Base-by-base conservation (phyloP, 2,888 invertebrate genomes). In the Stratiomys singularior region DNA sequence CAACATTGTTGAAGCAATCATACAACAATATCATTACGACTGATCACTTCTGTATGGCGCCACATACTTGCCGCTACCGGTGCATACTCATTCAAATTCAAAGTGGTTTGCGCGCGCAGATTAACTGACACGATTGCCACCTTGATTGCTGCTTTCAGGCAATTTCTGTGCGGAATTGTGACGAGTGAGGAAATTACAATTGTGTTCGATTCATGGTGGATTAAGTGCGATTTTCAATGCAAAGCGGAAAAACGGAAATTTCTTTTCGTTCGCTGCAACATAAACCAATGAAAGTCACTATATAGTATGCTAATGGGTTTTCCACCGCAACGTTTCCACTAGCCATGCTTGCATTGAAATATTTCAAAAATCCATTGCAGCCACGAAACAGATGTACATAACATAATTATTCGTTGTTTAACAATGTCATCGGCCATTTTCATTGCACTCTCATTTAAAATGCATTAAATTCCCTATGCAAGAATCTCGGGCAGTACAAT, bases 21-120 rank as follows among this genome's bases (percentile, higher is more conserved):
- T 23, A 47, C 23, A 47, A 23, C 69, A 46, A 74, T 74, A 60
- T 74, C 74, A 60, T 74, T 37, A 18, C 37, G 58, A 15, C 25
- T 60, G 58, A 74, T 74, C 74, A 37, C 23, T 74, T 37, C 60
- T 58, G 37, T 60, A 74, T 74, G 74, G 74, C 74, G 74, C 74
- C 74, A 37, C 60, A 21, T 25, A 58, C 25, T 52, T 52, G 9
- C 37, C 37, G 37, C 37, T 37, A 9, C 37, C 28, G 52, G 13
- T 72, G 30, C 9, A 37, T n/a, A 21, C 9, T 23, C 13, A 60
- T 66, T 66, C 37, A 23, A 23, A 74, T 74, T 74, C 58, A 58
- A 60, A 74, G 56, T 56, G 58, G 13, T 58, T 37, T 74, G 58
- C 74, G 71, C 52, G 71, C 56, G 27, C 27, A 56, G 71, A 72